Evolutionary conservation across 1,140 invertebrate genomes (phyloP), one percentile per base, ranked within the genome.

Genomic region (Leptonema lineaticorne): DNA sequence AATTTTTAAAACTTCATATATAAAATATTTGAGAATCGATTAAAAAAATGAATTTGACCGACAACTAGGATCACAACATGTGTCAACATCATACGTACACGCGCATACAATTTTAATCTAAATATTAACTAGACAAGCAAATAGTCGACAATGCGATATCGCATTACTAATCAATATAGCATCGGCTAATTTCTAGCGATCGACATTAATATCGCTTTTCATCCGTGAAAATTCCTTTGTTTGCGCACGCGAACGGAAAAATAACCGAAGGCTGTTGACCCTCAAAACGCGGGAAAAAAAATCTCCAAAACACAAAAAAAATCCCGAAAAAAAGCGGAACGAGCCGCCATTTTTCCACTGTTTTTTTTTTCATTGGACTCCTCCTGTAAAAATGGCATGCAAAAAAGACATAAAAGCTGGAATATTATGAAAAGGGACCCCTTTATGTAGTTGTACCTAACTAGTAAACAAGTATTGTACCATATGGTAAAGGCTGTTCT

Each of bases 401-500:
- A 64, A 64, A 64, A 64, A 64, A 64, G 62, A 64, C 50, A 64
- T 64, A 64, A 64, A 64, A 64, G 33, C 24, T 29, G 50, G 62
- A 64, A 64, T 64, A 64, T 64, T 64, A 64, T 64, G 62, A 64
- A 64, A 64, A 64, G 62, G 46, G 62, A 64, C 62, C 62, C n/a
- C 62, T 64, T 64, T 64, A 64, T 64, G 62, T 64, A 64, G 62
- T 64, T 64, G 62, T 66, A 63, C 59, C 69, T 68, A 71, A 71
- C 69, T 71, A 71, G 69, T 71, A 71, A 71, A 71, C 69, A 71
- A 71, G 69, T 30, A 58, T 48, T 33, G 33, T 53, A 63, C 65
- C 69, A 68, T 71, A 71, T 68, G 69, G 59, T 70, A 53, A 59
- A 50, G 45, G 62, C 62, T 64, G 62, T 64, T 64, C 62, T 48